Evolutionary conservation across 2,797 vertebrate species (phyloP).

Genomic region (Falco berigora): DNA sequence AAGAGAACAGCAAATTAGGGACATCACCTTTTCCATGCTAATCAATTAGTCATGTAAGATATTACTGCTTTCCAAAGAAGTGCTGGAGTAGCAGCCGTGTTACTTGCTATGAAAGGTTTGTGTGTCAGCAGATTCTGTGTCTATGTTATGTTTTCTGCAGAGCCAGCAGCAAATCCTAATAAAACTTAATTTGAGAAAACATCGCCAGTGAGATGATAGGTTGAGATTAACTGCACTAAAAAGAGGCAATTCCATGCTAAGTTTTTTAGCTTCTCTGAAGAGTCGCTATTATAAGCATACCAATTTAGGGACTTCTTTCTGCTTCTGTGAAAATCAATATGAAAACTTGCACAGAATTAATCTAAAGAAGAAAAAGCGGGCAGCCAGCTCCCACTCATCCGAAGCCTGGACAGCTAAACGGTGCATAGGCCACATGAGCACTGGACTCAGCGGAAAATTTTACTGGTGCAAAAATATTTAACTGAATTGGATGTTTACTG

Average conservation of each 20-base stretch:
- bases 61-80: not conserved
- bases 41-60: conserved; percentile 49
- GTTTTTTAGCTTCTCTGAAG: not conserved
- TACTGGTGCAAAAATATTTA: not conserved
- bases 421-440: not conserved
- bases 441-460: not conserved
- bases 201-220: not conserved
- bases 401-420: not conserved
- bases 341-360: not conserved
- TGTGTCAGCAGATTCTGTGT: conserved; percentile 49
- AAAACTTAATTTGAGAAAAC: conserved; percentile 20
- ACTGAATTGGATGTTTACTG: not conserved
- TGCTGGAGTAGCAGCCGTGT: not conserved
- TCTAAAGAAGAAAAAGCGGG: not conserved
- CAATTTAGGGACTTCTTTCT: not conserved
- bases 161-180: conserved; percentile 37
- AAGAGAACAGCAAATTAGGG: not conserved
- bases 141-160: conserved; percentile 11
- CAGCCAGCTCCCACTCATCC: not conserved
- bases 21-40: conserved; percentile 1
- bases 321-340: not conserved
- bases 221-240: not conserved
- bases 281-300: not conserved
- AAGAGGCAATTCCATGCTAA: not conserved
- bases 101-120: not conserved